These are phyloP conservation scores for Prinia subflava DNA, from an alignment of 2,113 vertebrate species.

Conservation along the genomic window DNA sequence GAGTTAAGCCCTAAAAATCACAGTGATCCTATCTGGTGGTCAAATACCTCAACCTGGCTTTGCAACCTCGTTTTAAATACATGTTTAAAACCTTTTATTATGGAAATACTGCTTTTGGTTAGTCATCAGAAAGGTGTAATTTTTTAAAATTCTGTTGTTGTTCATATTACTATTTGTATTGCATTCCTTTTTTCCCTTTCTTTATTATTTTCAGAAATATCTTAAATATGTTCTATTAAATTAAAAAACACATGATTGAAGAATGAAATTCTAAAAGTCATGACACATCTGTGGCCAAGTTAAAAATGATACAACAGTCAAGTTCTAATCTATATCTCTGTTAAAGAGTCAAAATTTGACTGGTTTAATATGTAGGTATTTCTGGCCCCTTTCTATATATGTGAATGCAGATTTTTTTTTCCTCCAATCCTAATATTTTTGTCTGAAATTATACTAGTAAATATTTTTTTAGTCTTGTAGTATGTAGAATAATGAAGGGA, in stretches of 20 bases:
- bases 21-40: background rate
- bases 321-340: background rate
- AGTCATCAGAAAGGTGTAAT: background rate
- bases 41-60: background rate
- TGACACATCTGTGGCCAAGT: background rate
- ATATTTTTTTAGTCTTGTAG: background rate
- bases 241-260: background rate
- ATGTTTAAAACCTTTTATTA: background rate
- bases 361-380: background rate
- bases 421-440: background rate
- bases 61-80: background rate
- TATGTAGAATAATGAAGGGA: background rate
- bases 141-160: background rate
- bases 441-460: background rate
- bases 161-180: background rate
- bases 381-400: background rate
- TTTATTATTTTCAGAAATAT: background rate
- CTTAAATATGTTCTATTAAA: background rate
- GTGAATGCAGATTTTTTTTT: background rate
- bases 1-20: background rate
- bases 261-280: background rate
- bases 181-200: accelerated
- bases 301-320: background rate
- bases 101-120: background rate
- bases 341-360: background rate